A percentile compares a stretch with the other conserved stretches of the same genome.
These are phyloP conservation scores for Drosophila quasianomalipes DNA, from an alignment of 2,888 invertebrate genomes.

Conservation along the genomic window DNA sequence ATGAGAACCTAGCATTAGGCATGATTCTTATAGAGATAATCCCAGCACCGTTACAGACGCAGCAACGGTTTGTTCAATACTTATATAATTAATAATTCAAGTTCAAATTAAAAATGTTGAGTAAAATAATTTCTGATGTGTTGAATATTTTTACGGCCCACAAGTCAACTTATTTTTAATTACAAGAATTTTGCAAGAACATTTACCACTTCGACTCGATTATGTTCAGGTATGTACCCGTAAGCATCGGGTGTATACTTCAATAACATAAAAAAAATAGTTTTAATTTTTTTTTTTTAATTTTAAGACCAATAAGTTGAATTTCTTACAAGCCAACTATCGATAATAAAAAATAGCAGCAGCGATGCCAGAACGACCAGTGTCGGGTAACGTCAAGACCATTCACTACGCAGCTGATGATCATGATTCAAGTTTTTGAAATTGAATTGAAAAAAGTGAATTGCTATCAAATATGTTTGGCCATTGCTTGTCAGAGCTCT, in stretches of 20 bases:
- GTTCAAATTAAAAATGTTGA: slow-evolving; percentile 4
- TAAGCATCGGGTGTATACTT: neutral
- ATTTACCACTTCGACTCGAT: neutral
- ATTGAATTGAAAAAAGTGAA: slow-evolving; percentile 60
- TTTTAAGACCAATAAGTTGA: neutral
- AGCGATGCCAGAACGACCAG: neutral
- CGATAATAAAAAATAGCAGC: slow-evolving; percentile 19
- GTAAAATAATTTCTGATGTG: neutral
- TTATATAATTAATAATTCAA: slow-evolving; percentile 12
- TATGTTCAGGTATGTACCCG: neutral
- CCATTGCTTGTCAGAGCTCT: slow-evolving; percentile 7
- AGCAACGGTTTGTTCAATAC: slow-evolving; percentile 85
- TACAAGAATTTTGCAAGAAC: neutral
- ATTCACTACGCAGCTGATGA: slow-evolving; percentile 63
- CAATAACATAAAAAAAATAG: neutral
- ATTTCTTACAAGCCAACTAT: neutral
- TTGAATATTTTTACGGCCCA: neutral
- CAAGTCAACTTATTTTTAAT: neutral
- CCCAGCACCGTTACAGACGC: slow-evolving; percentile 89
- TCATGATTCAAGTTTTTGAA: slow-evolving; percentile 59
- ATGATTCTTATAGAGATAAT: slow-evolving; percentile 95
- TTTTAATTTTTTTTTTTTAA: neutral
- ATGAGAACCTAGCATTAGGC: slow-evolving; percentile 92
- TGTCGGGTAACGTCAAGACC: slow-evolving; percentile 30
- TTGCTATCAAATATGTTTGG: slow-evolving; percentile 44